Base-by-base conservation (phyloP, 2,797 vertebrate genomes). In the Odontamblyopus rebecca region DNA sequence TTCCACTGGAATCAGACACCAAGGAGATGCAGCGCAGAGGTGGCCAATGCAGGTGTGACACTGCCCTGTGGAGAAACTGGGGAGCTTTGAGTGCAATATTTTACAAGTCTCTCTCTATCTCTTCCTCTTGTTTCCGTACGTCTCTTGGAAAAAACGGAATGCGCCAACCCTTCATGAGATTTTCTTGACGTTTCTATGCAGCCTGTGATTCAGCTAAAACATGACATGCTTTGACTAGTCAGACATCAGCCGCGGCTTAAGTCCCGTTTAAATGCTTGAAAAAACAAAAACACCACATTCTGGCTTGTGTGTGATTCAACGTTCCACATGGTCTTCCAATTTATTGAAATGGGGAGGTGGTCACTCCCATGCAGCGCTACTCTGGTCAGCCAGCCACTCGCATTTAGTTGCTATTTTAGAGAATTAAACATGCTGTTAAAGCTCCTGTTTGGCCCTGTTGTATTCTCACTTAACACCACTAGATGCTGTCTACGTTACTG, bases 61-160 rank as follows among this genome's bases (percentile, higher is more conserved):
- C 88, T 81, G 80, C 32, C 83, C 89, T 81, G 81, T 85, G 88
- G 86, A 89, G 88, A 30, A 72, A 90, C 89, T 91, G 84, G 85
- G 88, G 89, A 90, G 90, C 91, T 93, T 86, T 80, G 90, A 94
- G 93, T 94, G 94, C 94, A 94, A 94, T 94, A 94, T 92, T 91
- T 93, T 87, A 86, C 91, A 89, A 87, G 80, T 78, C 82, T 86
- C 77, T 82, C 82, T 87, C 79, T 83, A 57, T 62, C 30, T 71
- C 72, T 60, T 61, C n/a, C 35, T 67, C 11, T 63, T 77, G 68
- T 82, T 79, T 85, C 85, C 79, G 73, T 66, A 69, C 29, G 63
- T 83, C 86, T 84, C 80, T 81, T 77, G 70, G 88, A 76, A 16
- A n/a, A 62, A 75, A 75, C 85, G 85, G 88, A 93, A 89, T 89